phyloP scores from a whole-genome alignment of 1,140 invertebrate genomes.

The Bombus terrestris region DNA sequence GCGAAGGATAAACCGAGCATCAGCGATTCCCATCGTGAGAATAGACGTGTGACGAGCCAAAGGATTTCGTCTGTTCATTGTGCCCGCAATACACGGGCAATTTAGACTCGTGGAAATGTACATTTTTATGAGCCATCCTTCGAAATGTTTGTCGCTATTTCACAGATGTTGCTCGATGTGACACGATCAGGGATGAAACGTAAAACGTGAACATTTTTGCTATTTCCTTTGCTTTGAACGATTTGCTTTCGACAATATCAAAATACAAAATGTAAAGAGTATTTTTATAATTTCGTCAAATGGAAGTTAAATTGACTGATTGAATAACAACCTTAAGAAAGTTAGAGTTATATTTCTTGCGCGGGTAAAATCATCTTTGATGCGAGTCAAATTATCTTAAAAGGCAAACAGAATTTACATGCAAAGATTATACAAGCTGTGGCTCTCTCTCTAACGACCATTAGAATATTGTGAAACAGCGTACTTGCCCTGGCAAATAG shows the following conservation, averaged over 20 bases:
- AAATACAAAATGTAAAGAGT: background rate
- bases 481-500: background rate
- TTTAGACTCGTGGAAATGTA: slow-evolving; percentile 12
- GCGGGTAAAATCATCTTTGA: too few species aligned
- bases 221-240: background rate
- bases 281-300: background rate
- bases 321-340: background rate
- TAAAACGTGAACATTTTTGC: background rate
- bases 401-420: background rate
- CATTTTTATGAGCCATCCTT: background rate
- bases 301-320: background rate
- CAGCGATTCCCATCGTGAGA: slow-evolving; percentile 26
- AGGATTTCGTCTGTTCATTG: slow-evolving; percentile 9
- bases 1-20: slow-evolving; percentile 30
- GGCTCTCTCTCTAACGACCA: background rate
- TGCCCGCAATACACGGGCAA: background rate
- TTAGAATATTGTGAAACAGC: background rate
- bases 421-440: background rate
- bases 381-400: background rate
- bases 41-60: slow-evolving; percentile 1
- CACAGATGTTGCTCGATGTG: too few species aligned
- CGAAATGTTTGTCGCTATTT: background rate
- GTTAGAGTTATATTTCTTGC: background rate
- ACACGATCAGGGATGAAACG: background rate
- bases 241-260: background rate